Conservation (phyloP, 2,888 invertebrate species). For the Hylaea fasciaria region DNA sequence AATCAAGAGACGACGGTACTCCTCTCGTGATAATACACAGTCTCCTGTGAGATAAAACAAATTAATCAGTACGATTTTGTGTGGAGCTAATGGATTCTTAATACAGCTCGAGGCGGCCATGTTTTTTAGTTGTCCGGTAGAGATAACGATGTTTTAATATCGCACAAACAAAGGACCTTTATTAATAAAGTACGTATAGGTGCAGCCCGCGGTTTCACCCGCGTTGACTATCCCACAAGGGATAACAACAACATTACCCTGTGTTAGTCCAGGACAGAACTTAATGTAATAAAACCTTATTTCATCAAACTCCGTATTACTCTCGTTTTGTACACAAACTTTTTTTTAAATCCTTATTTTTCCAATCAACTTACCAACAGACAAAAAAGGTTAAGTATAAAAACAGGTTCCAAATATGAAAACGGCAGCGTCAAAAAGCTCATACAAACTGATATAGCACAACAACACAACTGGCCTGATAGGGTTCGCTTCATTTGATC, state of each 20-base stretch:
- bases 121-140: conserved; percentile 44
- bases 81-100: conserved; percentile 67
- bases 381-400: not conserved
- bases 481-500: conserved; percentile 56
- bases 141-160: conserved; percentile 36
- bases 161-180: not conserved
- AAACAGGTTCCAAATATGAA: conserved; percentile 1
- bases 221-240: too few relatives aligned
- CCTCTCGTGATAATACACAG: conserved; percentile 55
- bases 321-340: too few relatives aligned
- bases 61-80: conserved; percentile 63
- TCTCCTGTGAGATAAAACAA: conserved; percentile 55
- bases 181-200: not conserved
- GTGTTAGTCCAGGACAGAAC: too few relatives aligned
- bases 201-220: too few relatives aligned
- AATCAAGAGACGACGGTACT: conserved; percentile 36
- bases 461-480: conserved; percentile 33
- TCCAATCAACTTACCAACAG: too few relatives aligned
- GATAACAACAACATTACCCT: too few relatives aligned
- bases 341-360: too few relatives aligned
- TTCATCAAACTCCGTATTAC: too few relatives aligned
- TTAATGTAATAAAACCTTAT: too few relatives aligned
- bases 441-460: conserved; percentile 19
- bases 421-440: conserved; percentile 27
- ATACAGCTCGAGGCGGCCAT: conserved; percentile 53